Conservation (phyloP, 2,797 vertebrate species). For the Otolemur crassicaudatus region DNA sequence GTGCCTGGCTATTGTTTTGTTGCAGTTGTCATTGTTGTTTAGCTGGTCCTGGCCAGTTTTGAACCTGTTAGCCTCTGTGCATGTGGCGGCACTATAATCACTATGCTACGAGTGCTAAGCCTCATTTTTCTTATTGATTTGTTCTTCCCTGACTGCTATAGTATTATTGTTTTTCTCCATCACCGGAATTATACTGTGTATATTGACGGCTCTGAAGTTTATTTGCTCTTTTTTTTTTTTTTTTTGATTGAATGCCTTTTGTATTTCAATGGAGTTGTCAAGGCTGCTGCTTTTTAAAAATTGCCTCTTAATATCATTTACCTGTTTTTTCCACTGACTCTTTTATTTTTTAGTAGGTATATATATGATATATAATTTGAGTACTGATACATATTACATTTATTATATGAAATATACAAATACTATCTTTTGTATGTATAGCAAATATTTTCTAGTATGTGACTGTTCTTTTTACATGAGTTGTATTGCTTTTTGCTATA, state of each 20-base stretch:
- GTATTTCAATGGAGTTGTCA: not conserved
- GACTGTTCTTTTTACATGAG: not conserved
- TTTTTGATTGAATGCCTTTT: too few species aligned
- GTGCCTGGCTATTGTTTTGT: too few species aligned
- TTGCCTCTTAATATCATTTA: not conserved
- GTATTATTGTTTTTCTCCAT: not conserved
- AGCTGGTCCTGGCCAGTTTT: too few species aligned
- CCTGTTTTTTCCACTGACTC: not conserved
- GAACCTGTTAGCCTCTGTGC: too few species aligned
- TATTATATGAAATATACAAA: not conserved
- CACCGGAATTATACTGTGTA: not conserved
- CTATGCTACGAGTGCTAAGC: too few species aligned
- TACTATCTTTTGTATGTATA: not conserved
- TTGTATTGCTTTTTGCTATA: not conserved
- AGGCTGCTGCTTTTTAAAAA: not conserved
- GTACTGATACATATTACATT: not conserved
- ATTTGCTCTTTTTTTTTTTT: not conserved
- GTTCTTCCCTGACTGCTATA: not conserved
- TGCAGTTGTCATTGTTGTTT: too few species aligned
- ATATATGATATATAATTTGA: not conserved
- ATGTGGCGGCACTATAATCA: too few species aligned
- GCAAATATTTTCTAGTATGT: not conserved
- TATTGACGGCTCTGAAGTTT: not conserved
- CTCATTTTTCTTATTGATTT: slow-evolving; percentile 11
- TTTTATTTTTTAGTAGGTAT: slow-evolving; percentile 22